Conservation (phyloP, 2,888 invertebrate species). For the Nipponacmea schrenckii region DNA sequence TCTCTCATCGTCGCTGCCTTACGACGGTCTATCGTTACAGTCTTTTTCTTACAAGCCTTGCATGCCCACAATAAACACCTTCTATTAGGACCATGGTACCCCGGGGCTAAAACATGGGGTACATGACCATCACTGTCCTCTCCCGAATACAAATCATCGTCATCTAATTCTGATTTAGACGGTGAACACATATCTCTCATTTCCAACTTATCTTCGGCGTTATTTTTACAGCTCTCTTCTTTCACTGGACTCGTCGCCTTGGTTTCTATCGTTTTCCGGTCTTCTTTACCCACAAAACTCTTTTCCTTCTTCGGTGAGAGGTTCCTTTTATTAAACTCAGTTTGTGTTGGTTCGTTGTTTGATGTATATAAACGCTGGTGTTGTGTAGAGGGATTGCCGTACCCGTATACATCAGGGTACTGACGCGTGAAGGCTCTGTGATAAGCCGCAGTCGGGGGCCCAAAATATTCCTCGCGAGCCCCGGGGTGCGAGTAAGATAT, state of each 20-base stretch:
- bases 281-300: conserved; percentile 6
- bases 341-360: conserved; percentile 9
- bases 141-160: conserved; percentile 42
- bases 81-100: conserved; percentile 69
- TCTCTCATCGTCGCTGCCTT: conserved; percentile 98
- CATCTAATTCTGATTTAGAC: conserved; percentile 30
- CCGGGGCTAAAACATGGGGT: conserved; percentile 68
- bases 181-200: conserved; percentile 37
- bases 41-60: conserved; percentile 92
- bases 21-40: conserved; percentile 91
- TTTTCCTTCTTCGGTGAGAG: conserved; percentile 19
- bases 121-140: conserved; percentile 54
- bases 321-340: conserved; percentile 11
- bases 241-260: conserved; percentile 6
- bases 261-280: conserved; percentile 17
- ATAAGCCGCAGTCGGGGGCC: conserved; percentile 37
- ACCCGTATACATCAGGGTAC: conserved; percentile 45
- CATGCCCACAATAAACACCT: conserved; percentile 96
- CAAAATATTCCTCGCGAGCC: conserved; percentile 43
- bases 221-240: conserved; percentile 16
- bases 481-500: conserved; percentile 52
- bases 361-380: conserved; percentile 29
- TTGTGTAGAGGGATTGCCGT: conserved; percentile 29
- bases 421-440: conserved; percentile 33
- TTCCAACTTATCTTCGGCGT: conserved; percentile 34